Conservation (phyloP, 1,140 invertebrate genomes). For the Mactra quadrangularis region DNA sequence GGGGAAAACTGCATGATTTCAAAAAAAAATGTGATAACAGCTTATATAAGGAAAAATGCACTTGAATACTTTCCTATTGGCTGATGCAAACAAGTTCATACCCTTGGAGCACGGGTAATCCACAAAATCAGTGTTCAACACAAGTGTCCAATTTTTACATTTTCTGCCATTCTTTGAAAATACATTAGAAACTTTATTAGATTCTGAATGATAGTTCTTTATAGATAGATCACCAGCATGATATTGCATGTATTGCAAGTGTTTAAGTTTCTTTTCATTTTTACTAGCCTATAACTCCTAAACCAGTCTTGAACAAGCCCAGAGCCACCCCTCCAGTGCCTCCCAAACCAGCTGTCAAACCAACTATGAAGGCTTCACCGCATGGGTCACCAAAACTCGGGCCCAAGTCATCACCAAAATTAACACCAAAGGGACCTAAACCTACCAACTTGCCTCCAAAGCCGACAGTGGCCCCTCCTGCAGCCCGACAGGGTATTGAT, state of each 20-base stretch:
- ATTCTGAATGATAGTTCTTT: no score
- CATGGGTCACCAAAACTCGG: slow-evolving; percentile 7
- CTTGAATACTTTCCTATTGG: no score
- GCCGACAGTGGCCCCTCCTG: neutral
- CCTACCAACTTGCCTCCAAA: slow-evolving; percentile 33
- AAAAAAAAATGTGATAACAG: no score
- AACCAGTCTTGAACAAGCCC: slow-evolving; percentile 46
- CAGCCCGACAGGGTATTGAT: slow-evolving; percentile 18
- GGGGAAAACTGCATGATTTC: no score
- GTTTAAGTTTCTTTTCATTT: slow-evolving; percentile 14
- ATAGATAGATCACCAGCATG: no score
- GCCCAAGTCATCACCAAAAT: slow-evolving; percentile 26
- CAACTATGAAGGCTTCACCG: slow-evolving; percentile 1
- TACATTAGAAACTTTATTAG: no score
- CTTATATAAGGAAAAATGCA: no score
- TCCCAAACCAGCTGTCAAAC: slow-evolving; percentile 44
- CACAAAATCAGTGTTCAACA: no score
- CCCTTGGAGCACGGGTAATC: no score
- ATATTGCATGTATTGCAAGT: slow-evolving; percentile 19
- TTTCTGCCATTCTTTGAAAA: no score
- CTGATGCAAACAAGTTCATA: no score
- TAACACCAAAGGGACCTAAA: slow-evolving; percentile 26
- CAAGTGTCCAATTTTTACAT: no score
- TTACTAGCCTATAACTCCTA: slow-evolving; percentile 37
- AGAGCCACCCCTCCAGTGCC: slow-evolving; percentile 42